phyloP scores from a whole-genome alignment of 2,113 vertebrate species.

The Gnathonemus longibarbis region DNA sequence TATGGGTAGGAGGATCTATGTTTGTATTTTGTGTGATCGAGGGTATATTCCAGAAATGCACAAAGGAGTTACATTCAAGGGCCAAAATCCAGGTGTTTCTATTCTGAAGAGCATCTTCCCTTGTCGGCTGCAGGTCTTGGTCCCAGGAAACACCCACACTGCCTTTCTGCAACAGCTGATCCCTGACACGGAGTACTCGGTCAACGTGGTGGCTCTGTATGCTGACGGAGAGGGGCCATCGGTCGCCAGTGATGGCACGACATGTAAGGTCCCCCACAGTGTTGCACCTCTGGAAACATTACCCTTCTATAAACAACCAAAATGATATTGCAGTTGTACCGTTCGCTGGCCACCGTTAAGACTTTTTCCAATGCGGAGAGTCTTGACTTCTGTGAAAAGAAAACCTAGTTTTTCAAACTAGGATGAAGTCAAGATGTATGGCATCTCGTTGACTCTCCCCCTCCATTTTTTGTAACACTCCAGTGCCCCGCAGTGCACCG shows the following conservation, averaged over 20 bases:
- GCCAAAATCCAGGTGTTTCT: not conserved
- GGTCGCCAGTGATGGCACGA: constrained; percentile 69
- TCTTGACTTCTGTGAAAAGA: not conserved
- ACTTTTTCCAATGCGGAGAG: not conserved
- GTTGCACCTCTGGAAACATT: not conserved
- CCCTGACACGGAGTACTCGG: constrained; percentile 79
- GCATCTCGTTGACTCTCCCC: not conserved
- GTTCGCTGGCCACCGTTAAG: not conserved
- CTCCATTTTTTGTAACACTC: not conserved
- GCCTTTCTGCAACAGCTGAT: constrained; percentile 71
- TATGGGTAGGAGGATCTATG: not conserved
- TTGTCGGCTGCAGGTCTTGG: constrained; percentile 62
- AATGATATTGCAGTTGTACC: not conserved
- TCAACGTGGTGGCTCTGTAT: constrained; percentile 80
- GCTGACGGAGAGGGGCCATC: constrained; percentile 80
- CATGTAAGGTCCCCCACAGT: constrained; percentile 67
- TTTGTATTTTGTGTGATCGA: not conserved
- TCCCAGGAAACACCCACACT: constrained; percentile 70
- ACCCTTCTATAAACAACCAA: not conserved
- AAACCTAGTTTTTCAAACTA: not conserved
- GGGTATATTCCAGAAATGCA: not conserved
- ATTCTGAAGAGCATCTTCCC: not conserved
- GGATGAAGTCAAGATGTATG: not conserved
- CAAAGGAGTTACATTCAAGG: not conserved
- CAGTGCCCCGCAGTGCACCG: constrained; percentile 86